Base-by-base conservation (phyloP, 2,888 invertebrate genomes). In the Abrostola triplasia region DNA sequence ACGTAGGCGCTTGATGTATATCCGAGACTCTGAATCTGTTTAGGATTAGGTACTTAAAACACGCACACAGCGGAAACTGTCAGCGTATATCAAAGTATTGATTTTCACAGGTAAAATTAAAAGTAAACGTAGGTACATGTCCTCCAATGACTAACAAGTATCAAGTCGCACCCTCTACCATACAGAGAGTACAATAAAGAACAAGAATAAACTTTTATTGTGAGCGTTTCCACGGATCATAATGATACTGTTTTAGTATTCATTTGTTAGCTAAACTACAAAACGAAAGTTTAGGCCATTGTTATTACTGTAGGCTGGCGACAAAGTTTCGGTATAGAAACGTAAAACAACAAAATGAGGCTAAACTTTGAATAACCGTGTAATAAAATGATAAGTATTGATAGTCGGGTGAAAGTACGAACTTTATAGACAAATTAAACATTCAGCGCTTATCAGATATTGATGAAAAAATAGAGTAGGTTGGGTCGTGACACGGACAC, bases 211-310 rank as follows among this genome's bases (percentile, higher is more conserved):
- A 64, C 50, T 62, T 64, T 56, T 59, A 57, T 54, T 59, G 42
- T 67, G 38, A 64, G 57, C 62, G 47, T 37, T 59, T 38, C 64
- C 50, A 59, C 59, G 54, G 58, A 48, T 61, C 66, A 47, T 70
- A 64, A 70, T 64, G 48, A 53, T 64, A 10, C 51, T 40, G 35
- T 48, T 80, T 80, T 64, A 74, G 65, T 69, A 60, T 69, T 67
- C 64, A 69, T 66, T 73, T 58, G 57, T 56, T 57, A 62, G 59
- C 24, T 60, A 61, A 54, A 61, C 48, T 24, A 51, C 64, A 66
- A 59, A 62, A 52, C 53, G 12, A n/a, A 70, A 74, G 37, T 74
- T 67, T 38, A 67, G 12, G 12, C 6, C 35, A 52, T 48, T 44
- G 49, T 73, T 68, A 57, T 64, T 52, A 37, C 53, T 55, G 49